These are phyloP conservation scores for Spinus olivaceus DNA, from an alignment of 2,797 vertebrate species.

Conservation along the genomic window DNA sequence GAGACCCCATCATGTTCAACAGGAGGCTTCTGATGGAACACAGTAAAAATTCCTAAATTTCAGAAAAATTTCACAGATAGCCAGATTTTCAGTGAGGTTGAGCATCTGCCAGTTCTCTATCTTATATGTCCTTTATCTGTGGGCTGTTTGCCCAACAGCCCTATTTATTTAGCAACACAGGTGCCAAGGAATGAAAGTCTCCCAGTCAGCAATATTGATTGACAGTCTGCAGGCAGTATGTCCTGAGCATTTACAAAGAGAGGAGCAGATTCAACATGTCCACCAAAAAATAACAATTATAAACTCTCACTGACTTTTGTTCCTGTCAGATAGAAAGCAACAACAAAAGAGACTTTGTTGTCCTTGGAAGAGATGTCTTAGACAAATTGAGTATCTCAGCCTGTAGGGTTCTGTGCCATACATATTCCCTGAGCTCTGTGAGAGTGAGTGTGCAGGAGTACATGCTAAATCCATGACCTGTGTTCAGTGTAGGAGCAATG, in stretches of 20 bases:
- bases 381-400: background rate
- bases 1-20: background rate
- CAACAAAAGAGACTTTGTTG: background rate
- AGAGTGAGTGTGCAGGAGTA: rapidly evolving
- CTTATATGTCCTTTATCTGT: conserved; percentile 4
- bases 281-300: background rate
- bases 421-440: background rate
- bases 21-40: background rate
- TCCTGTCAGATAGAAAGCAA: background rate
- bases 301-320: background rate
- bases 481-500: background rate
- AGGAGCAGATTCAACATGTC: background rate
- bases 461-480: background rate
- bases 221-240: background rate
- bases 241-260: background rate
- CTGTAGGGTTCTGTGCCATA: background rate
- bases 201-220: conserved; percentile 7
- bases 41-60: background rate
- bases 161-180: conserved; percentile 10
- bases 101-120: background rate
- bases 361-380: conserved; percentile 6
- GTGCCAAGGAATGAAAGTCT: conserved; percentile 28
- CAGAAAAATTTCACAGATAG: background rate
- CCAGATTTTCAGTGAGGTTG: background rate
- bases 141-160: background rate